Evolutionary conservation across 2,888 invertebrate species (phyloP).

Genomic region (Oxyteleia sp.): DNA sequence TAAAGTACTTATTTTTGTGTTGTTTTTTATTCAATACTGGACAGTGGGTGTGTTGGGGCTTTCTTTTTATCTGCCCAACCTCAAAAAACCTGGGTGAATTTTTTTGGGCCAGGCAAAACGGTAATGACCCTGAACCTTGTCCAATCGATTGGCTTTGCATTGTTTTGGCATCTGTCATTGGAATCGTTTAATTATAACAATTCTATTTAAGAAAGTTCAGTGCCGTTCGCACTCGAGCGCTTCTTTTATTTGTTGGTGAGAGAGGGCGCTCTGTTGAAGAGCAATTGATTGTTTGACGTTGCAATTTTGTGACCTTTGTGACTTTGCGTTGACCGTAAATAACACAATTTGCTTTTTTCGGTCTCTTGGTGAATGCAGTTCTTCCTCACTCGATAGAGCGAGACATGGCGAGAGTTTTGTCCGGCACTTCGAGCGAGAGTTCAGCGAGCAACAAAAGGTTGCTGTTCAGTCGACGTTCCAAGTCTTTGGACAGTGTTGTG

Average conservation of each 20-base stretch:
- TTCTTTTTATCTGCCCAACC: too few relatives aligned
- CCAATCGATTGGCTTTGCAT: too few relatives aligned
- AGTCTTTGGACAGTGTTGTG: conserved; percentile 86
- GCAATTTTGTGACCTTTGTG: neutral
- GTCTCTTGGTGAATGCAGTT: conserved; percentile 81
- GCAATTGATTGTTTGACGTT: too few relatives aligned
- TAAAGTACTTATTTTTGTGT: too few relatives aligned
- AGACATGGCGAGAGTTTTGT: conserved; percentile 85
- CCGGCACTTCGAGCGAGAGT: conserved; percentile 75
- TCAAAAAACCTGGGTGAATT: too few relatives aligned
- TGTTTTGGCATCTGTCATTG: conserved; percentile 34
- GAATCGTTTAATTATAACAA: conserved; percentile 57
- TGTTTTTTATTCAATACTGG: too few relatives aligned
- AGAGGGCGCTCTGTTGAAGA: too few relatives aligned
- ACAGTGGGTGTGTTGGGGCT: too few relatives aligned
- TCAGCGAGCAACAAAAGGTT: conserved; percentile 77
- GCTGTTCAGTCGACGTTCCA: conserved; percentile 83
- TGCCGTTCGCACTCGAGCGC: conserved; percentile 3
- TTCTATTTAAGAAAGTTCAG: conserved; percentile 78
- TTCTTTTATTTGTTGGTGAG: too few relatives aligned
- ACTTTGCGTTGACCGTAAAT: neutral
- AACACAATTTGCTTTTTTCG: conserved; percentile 34
- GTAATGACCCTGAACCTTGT: too few relatives aligned
- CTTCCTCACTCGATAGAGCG: conserved; percentile 86
- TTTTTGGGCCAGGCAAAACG: too few relatives aligned